Conservation (phyloP, 2,113 vertebrate species). For the Semnornis frantzii region DNA sequence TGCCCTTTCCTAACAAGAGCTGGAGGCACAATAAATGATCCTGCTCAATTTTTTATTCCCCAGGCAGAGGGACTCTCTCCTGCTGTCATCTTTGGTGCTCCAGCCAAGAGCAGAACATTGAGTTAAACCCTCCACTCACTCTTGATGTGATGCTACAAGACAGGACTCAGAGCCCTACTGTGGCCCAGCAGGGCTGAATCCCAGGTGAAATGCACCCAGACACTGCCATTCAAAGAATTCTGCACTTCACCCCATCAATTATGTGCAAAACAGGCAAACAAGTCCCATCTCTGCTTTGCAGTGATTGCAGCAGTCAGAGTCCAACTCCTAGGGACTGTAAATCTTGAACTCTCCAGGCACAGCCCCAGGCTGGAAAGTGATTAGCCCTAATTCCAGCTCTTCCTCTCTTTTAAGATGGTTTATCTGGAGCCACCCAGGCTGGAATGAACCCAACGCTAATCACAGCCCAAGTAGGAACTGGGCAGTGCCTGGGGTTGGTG, state of each 20-base stretch:
- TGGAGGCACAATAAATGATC: not conserved
- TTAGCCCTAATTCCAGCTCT: slow-evolving; percentile 34
- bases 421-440: not conserved
- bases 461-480: fast-evolving
- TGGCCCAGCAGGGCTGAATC: not conserved
- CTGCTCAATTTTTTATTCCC: not conserved
- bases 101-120: not conserved
- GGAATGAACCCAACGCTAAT: not conserved
- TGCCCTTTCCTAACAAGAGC: not conserved
- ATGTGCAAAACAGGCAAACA: not conserved
- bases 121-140: fast-evolving
- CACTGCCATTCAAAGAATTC: not conserved
- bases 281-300: not conserved
- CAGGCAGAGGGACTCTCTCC: not conserved
- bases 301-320: slow-evolving; percentile 63
- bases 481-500: fast-evolving
- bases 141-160: not conserved
- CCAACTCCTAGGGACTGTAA: not conserved
- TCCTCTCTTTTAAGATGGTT: not conserved
- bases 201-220: not conserved
- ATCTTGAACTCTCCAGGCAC: not conserved
- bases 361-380: not conserved
- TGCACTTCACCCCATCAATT: not conserved
- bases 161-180: not conserved
- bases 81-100: not conserved